Evolutionary conservation across 2,797 vertebrate genomes (phyloP), one percentile per base, ranked within the genome.

Genomic region (Meriones psammophilus): DNA sequence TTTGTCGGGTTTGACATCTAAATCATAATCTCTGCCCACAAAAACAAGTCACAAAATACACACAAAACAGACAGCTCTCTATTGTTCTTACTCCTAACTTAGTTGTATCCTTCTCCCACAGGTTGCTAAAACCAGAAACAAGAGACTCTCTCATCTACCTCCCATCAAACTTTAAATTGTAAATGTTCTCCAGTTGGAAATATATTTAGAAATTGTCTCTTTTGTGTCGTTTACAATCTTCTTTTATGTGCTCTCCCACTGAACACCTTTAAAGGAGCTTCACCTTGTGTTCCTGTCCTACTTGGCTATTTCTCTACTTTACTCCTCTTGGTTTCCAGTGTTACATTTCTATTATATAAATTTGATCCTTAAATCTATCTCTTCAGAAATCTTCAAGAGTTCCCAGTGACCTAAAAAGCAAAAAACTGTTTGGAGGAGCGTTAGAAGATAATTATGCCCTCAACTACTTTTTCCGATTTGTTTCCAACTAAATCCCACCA

Each of bases 1-100:
- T 50, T 90, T 88, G 60, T 84, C 93, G 76, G 2, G 36, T n/a
- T 89, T 96, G 94, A 96, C 71, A 56, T 90, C 66, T 94, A 96
- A 95, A 90, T 88, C 56, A 85, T 94, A 84, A 73, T 78, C 30
- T 93, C 88, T 83, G 58, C 26, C n/a, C 56, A 90, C n/a, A 94
- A 91, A 83, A 94, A 74, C 39, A 89, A 85, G 78, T 83, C 71
- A 93, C 89, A 88, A 89, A 39, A 58, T 50, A 58, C n/a, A 85
- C 30, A 89, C 3, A 9, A 73, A 92, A 88, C 89, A 78, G 89
- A 58, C 20, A 69, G 71, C 36, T 85, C 26, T 77, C 95, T 69
- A 84, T 86, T 91, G 36, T 81, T 95, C 94, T 66, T 9, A 36
- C 66, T 94, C 85, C 71, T 69, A 50, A 88, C 15, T 80, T 95